These are phyloP conservation scores for Callyntrura guangdongensis DNA, from an alignment of 2,888 invertebrate species.

Conservation along the genomic window DNA sequence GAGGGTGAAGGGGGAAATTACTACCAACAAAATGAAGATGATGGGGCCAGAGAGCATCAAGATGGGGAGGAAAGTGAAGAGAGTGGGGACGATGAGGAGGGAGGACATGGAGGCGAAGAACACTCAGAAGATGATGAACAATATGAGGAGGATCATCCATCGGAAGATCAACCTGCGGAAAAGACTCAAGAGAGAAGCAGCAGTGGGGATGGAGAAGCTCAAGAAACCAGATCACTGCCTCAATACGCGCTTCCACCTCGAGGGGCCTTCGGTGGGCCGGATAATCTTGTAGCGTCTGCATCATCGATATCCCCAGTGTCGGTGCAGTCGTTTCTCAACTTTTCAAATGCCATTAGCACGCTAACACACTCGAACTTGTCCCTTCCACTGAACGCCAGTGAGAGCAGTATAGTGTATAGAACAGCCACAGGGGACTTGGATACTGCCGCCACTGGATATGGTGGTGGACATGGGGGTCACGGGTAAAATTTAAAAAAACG, in stretches of 20 bases:
- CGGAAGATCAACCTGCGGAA: slow-evolving; percentile 27
- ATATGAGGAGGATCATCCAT: slow-evolving; percentile 52
- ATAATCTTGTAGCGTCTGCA: slow-evolving; percentile 51
- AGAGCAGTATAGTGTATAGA: slow-evolving; percentile 81
- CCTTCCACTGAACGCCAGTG: slow-evolving; percentile 77
- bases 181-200: not conserved
- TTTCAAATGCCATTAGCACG: slow-evolving; percentile 66
- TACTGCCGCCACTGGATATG: slow-evolving; percentile 83
- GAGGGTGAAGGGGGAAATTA: slow-evolving; percentile 63
- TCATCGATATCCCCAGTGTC: slow-evolving; percentile 51
- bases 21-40: slow-evolving; percentile 73
- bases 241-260: slow-evolving; percentile 80
- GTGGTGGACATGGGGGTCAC: slow-evolving; percentile 66
- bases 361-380: slow-evolving; percentile 75
- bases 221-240: slow-evolving; percentile 76
- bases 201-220: slow-evolving; percentile 70
- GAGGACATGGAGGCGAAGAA: slow-evolving; percentile 35
- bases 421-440: slow-evolving; percentile 75
- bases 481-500: slow-evolving; percentile 39
- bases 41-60: slow-evolving; percentile 60
- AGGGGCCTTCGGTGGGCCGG: slow-evolving; percentile 3
- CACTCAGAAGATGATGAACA: slow-evolving; percentile 74
- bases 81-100: slow-evolving; percentile 54
- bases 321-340: slow-evolving; percentile 70
- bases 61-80: slow-evolving; percentile 69